phyloP scores from a whole-genome alignment of 2,797 vertebrate species.

The Anabacerthia variegaticeps region DNA sequence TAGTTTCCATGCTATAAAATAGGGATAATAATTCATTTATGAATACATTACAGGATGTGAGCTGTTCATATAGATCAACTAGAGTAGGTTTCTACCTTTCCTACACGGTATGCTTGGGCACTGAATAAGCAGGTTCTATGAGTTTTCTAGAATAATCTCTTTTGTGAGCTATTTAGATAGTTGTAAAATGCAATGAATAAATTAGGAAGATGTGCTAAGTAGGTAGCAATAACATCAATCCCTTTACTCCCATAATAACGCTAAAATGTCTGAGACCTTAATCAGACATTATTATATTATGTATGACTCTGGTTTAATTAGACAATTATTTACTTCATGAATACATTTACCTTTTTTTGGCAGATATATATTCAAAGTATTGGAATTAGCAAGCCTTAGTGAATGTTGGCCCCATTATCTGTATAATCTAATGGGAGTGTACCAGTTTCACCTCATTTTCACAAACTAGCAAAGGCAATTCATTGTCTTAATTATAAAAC shows the following conservation, averaged over 20 bases:
- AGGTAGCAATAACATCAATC: background rate
- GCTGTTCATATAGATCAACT: background rate
- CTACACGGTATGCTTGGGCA: background rate
- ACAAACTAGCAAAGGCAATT: background rate
- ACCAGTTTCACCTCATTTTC: background rate
- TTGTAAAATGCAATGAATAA: background rate
- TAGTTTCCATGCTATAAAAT: background rate
- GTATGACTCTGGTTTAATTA: background rate
- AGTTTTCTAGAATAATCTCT: background rate
- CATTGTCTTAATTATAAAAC: background rate
- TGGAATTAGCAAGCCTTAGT: background rate
- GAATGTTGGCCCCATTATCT: background rate
- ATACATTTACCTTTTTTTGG: background rate
- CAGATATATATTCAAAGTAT: background rate
- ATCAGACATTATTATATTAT: background rate
- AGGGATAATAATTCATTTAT: background rate
- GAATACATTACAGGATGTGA: background rate
- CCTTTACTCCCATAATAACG: background rate
- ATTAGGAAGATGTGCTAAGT: background rate
- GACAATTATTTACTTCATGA: slow-evolving; percentile 6
- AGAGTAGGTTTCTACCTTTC: background rate
- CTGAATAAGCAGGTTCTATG: background rate
- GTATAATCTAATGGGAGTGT: background rate
- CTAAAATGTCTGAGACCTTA: slow-evolving; percentile 9
- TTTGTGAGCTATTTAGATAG: background rate